Conservation (phyloP, 2,888 invertebrate genomes). For the Hyalella azteca region DNA sequence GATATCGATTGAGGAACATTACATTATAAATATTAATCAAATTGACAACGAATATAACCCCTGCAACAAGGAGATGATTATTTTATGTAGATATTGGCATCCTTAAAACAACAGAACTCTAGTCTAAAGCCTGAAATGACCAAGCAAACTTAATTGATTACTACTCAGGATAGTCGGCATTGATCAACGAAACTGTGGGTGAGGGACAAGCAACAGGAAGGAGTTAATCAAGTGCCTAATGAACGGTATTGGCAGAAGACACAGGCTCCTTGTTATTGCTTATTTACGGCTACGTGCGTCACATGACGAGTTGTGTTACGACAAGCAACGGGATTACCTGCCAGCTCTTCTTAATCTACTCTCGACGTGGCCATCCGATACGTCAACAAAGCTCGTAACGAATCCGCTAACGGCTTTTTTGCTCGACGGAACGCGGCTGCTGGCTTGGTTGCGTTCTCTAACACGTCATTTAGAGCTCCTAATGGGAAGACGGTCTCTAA, state of each 20-base stretch:
- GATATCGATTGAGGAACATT: too few species aligned
- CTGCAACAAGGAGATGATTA: too few species aligned
- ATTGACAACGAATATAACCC: too few species aligned
- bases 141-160: too few species aligned
- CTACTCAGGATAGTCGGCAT: too few species aligned
- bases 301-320: conserved; percentile 33
- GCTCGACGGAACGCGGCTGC: neutral
- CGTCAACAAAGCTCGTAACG: neutral
- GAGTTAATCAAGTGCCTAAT: neutral
- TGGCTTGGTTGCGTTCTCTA: neutral
- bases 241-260: conserved; percentile 15
- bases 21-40: too few species aligned
- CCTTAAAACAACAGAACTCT: too few species aligned
- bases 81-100: too few species aligned
- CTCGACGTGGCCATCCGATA: neutral
- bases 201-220: neutral
- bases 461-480: neutral
- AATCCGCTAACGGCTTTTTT: neutral
- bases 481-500: conserved; percentile 3
- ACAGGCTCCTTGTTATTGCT: neutral
- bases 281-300: conserved; percentile 3
- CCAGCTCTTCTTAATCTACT: conserved; percentile 25
- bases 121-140: too few species aligned
- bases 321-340: conserved; percentile 16
- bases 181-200: neutral